A percentile compares a stretch with the other conserved stretches of the same genome.
These are phyloP conservation scores for Epizoanthus scotinus DNA, from an alignment of 92 coral and sea anemone species.

Conservation along the genomic window DNA sequence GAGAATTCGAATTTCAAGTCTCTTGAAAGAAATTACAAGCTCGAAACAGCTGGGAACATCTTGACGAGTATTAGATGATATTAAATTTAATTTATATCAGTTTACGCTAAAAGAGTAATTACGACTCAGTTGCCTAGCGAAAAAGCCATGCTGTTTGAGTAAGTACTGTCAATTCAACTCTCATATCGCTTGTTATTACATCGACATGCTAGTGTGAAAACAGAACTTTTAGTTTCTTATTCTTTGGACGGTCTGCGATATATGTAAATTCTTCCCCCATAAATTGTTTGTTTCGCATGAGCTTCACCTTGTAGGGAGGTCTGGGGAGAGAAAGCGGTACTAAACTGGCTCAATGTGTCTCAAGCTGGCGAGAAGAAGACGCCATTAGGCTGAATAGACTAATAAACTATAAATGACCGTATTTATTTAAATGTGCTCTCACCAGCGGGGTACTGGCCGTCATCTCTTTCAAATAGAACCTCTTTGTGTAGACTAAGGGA, in stretches of 20 bases:
- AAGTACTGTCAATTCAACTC: slow-evolving; percentile 11
- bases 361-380: slow-evolving; percentile 6
- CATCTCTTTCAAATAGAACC: slow-evolving; percentile 30
- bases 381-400: slow-evolving; percentile 20
- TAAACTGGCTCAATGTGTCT: slow-evolving; percentile 11
- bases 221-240: slow-evolving; percentile 4
- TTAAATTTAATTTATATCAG: slow-evolving; percentile 75
- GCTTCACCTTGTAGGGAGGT: neutral
- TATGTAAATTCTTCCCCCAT: neutral
- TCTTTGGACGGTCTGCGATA: neutral
- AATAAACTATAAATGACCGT: slow-evolving; percentile 27
- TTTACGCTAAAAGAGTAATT: slow-evolving; percentile 58
- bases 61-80: slow-evolving; percentile 70
- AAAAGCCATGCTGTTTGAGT: slow-evolving; percentile 64
- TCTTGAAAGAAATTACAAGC: slow-evolving; percentile 11
- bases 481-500: slow-evolving; percentile 27
- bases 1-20: slow-evolving; percentile 15
- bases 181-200: slow-evolving; percentile 29
- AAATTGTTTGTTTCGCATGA: neutral
- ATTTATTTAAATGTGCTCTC: slow-evolving; percentile 38
- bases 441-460: slow-evolving; percentile 42
- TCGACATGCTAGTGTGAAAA: slow-evolving; percentile 2
- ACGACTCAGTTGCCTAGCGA: slow-evolving; percentile 55
- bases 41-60: slow-evolving; percentile 79
- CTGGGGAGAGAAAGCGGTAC: neutral